Evolutionary conservation across 2,797 vertebrate species (phyloP), one percentile per base, ranked within the genome.

Genomic region (Tamandua tetradactyla): DNA sequence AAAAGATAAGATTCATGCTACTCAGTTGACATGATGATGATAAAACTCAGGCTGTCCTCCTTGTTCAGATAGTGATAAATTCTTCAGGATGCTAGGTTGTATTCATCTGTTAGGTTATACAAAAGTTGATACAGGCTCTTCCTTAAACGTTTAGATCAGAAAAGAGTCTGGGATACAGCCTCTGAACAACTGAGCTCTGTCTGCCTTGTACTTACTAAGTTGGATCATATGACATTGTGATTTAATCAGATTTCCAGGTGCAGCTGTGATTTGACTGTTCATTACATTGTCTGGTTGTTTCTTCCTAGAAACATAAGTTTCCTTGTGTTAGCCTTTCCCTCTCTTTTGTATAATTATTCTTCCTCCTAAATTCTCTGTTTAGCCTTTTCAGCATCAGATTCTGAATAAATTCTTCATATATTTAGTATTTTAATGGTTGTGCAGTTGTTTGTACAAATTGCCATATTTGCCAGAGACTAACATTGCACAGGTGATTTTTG

Each of bases 401-500:
- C n/a, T 87, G 71, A 91, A 68, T 82, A 93, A 72, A 79, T 92
- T 86, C 92, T 85, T 93, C 57, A 52, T 86, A 61, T 79, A 87
- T 68, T 76, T 74, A 96, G 52, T 94, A 80, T 91, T 94, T 86
- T 88, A 92, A 64, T 52, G 49, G 49, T 52, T 17, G 52, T 52
- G 17, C 49, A 13, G 4, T 22, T 20, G 52, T 66, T 37, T 89
- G n/a, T 87, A 78, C 40, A 85, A 59, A 85, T 75, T 96, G 47
- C 49, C 32, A 4, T 74, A 61, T 93, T 92, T 94, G 44, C 47
- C 47, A 89, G 79, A 88, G 94, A 59, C 52, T 14, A 62, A n/a
- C 22, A 87, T 94, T 95, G 69, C 42, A 86, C 37, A 79, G 74
- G 82, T 94, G 79, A 66, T 90, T 94, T 93, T 92, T 92, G 68